Conservation (phyloP, 1,140 invertebrate genomes). For the Drosophila nigromelanica region DNA sequence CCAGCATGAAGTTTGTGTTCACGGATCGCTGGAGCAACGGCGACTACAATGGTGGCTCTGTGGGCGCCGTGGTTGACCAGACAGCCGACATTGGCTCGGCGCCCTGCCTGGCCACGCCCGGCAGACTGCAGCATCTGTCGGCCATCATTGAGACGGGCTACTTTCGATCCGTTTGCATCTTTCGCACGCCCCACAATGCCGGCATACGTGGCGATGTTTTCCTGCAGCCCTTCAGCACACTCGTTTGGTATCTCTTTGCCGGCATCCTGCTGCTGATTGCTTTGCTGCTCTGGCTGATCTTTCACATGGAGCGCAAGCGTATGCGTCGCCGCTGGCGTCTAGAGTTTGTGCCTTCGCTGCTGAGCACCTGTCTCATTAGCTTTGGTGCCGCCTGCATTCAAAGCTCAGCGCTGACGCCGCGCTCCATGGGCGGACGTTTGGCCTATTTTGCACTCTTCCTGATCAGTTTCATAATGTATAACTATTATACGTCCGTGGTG, state of each 20-base stretch:
- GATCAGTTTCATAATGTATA: slow-evolving; percentile 79
- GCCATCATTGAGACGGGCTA: slow-evolving; percentile 63
- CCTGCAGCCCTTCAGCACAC: slow-evolving; percentile 62
- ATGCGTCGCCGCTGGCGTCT: slow-evolving; percentile 40
- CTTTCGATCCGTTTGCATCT: slow-evolving; percentile 70
- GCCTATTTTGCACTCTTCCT: slow-evolving; percentile 65
- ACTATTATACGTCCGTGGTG: slow-evolving; percentile 80
- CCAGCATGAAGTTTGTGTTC: slow-evolving; percentile 60
- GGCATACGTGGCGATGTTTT: slow-evolving; percentile 68
- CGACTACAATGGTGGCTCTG: slow-evolving; percentile 56
- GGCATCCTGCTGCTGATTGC: slow-evolving; percentile 47
- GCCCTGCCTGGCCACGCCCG: slow-evolving; percentile 52
- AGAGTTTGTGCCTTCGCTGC: slow-evolving; percentile 61
- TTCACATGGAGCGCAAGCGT: slow-evolving; percentile 58
- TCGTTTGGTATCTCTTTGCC: slow-evolving; percentile 69
- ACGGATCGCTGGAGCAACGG: slow-evolving; percentile 64
- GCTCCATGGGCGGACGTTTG: slow-evolving; percentile 64
- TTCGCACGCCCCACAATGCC: slow-evolving; percentile 74
- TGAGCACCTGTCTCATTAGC: slow-evolving; percentile 60
- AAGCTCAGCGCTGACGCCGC: slow-evolving; percentile 64
- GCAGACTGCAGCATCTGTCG: slow-evolving; percentile 54
- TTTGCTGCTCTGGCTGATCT: slow-evolving; percentile 63
- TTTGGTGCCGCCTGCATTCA: slow-evolving; percentile 78
- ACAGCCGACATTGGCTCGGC: slow-evolving; percentile 61
- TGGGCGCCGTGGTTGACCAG: slow-evolving; percentile 61